A percentile compares a stretch with the other conserved stretches of the same genome.
Evolutionary conservation across 2,888 invertebrate species (phyloP).

Genomic region (Tipula helvola): DNA sequence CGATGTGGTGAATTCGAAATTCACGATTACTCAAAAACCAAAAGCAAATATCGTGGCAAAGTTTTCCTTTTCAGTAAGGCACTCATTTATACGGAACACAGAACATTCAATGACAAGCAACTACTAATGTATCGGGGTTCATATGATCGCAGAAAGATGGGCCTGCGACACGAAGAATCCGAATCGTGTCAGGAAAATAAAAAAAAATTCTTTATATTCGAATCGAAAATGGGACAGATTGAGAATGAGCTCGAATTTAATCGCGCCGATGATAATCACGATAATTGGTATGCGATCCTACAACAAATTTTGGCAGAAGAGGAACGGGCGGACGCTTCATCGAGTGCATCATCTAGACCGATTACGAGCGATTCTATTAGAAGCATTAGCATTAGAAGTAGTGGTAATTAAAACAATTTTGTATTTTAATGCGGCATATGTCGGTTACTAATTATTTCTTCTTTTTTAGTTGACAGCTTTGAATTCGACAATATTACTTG

Average conservation of each 20-base stretch:
- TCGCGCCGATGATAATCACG: background rate
- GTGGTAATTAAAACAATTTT: background rate
- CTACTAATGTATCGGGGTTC: background rate
- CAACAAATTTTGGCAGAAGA: background rate
- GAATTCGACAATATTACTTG: background rate
- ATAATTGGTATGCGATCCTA: background rate
- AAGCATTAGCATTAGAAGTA: background rate
- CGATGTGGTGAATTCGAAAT: background rate
- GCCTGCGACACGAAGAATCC: background rate
- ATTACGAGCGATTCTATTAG: background rate
- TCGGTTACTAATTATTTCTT: background rate
- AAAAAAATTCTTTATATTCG: background rate
- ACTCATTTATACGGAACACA: background rate
- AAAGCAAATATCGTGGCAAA: background rate
- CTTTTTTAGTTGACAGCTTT: background rate
- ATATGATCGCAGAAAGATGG: background rate
- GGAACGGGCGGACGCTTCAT: background rate
- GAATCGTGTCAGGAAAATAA: slow-evolving; percentile 5
- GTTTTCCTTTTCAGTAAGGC: background rate
- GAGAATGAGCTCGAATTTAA: slow-evolving; percentile 6
- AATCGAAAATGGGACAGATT: background rate
- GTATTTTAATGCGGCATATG: background rate
- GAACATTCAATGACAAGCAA: background rate
- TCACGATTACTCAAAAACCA: background rate
- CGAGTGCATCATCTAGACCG: background rate